Percentiles rank a stretch among this genome's conserved stretches.
Evolutionary conservation across 2,113 vertebrate species (phyloP).

Genomic region (Athene cunicularia): DNA sequence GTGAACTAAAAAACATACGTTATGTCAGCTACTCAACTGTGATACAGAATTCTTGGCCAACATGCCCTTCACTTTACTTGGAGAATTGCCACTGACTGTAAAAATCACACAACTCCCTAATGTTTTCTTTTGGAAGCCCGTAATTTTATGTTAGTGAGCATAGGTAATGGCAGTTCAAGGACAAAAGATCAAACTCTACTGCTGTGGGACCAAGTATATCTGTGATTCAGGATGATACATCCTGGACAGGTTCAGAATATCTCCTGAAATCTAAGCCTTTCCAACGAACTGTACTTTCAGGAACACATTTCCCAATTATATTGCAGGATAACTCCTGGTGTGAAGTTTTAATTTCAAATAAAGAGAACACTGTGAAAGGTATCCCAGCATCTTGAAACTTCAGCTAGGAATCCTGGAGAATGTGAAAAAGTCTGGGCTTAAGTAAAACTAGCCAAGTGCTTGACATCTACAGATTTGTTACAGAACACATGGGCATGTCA

Average conservation of each 20-base stretch:
- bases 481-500: not conserved
- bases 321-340: not conserved
- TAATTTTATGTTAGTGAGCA: not conserved
- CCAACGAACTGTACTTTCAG: not conserved
- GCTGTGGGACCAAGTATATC: not conserved
- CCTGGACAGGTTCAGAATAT: not conserved
- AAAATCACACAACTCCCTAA: conserved; percentile 32
- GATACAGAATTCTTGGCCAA: not conserved
- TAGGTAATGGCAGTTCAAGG: not conserved
- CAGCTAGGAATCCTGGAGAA: not conserved
- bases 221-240: not conserved
- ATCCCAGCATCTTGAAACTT: not conserved
- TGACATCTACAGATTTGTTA: not conserved
- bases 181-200: conserved; percentile 4
- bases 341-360: not conserved
- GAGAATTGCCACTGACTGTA: conserved; percentile 44
- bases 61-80: conserved; percentile 66
- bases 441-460: not conserved
- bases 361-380: not conserved
- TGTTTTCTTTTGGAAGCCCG: conserved; percentile 32
- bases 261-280: not conserved
- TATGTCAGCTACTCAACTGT: conserved; percentile 67
- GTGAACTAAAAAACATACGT: conserved; percentile 66
- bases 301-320: not conserved
- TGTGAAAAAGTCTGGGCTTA: not conserved